Evolutionary conservation across 2,113 vertebrate genomes (phyloP).

Genomic region (Saimiri boliviensis): DNA sequence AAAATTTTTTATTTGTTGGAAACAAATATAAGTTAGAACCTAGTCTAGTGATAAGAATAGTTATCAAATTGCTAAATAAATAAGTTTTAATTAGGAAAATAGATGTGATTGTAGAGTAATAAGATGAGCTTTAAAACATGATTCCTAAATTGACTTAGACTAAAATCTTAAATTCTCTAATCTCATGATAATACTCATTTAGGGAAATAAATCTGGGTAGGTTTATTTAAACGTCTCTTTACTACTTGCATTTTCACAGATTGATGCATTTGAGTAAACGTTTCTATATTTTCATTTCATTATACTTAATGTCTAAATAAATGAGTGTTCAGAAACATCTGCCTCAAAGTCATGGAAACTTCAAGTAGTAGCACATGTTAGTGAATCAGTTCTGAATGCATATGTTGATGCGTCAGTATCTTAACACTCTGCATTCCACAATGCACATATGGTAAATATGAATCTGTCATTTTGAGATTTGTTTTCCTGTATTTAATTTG

Average conservation of each 20-base stretch:
- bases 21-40: neutral
- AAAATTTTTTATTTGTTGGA: neutral
- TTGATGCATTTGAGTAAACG: neutral
- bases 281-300: constrained; percentile 47
- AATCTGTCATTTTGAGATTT: neutral
- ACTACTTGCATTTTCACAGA: constrained; percentile 8
- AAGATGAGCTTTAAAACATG: neutral
- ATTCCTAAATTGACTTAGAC: constrained; percentile 45
- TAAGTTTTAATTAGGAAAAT: neutral
- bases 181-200: constrained; percentile 18
- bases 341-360: neutral
- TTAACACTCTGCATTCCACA: neutral
- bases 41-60: neutral
- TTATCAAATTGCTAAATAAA: neutral
- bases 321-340: constrained; percentile 40
- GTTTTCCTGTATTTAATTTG: neutral
- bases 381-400: neutral
- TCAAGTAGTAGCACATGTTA: neutral
- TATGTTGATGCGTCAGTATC: rapidly evolving
- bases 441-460: neutral
- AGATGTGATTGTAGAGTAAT: neutral
- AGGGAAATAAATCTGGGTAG: constrained; percentile 29
- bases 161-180: neutral
- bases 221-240: constrained; percentile 40
- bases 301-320: constrained; percentile 15